These are phyloP conservation scores for Hedya salicella DNA, from an alignment of 2,888 invertebrate genomes.

Conservation along the genomic window DNA sequence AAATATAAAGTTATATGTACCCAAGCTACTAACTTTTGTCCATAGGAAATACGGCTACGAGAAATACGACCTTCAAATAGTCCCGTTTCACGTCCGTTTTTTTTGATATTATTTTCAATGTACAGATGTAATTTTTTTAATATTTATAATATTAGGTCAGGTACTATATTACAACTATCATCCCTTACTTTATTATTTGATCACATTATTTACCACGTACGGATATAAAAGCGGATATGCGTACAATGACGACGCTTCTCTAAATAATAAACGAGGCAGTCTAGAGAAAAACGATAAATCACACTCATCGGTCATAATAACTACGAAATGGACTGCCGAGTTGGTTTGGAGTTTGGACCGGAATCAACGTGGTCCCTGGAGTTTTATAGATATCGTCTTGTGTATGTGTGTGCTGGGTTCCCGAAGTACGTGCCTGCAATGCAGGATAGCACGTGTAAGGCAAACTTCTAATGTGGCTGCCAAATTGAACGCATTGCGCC, in stretches of 20 bases:
- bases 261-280: constrained; percentile 38
- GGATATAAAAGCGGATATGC: constrained; percentile 26
- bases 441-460: constrained; percentile 34
- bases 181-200: too few relatives aligned
- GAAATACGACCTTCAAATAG: too few relatives aligned
- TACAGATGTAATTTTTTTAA: too few relatives aligned
- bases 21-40: too few relatives aligned
- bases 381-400: constrained; percentile 26
- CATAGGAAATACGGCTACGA: too few relatives aligned
- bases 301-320: constrained; percentile 44
- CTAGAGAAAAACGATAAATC: constrained; percentile 42
- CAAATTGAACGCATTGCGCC: constrained; percentile 42
- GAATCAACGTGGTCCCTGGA: constrained; percentile 38
- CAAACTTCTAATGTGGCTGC: constrained; percentile 40
- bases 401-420: constrained; percentile 18
- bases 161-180: too few relatives aligned
- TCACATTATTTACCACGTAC: constrained; percentile 7
- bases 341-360: constrained; percentile 38
- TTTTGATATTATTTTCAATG: too few relatives aligned
- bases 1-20: too few relatives aligned
- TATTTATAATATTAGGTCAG: too few relatives aligned
- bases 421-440: constrained; percentile 40
- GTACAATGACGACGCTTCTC: constrained; percentile 24
- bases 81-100: too few relatives aligned
- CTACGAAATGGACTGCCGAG: constrained; percentile 43